A percentile compares a stretch with the other conserved stretches of the same genome.
These are phyloP conservation scores for Pseudomyrmex gracilis DNA, from an alignment of 1,140 invertebrate genomes.

Conservation along the genomic window DNA sequence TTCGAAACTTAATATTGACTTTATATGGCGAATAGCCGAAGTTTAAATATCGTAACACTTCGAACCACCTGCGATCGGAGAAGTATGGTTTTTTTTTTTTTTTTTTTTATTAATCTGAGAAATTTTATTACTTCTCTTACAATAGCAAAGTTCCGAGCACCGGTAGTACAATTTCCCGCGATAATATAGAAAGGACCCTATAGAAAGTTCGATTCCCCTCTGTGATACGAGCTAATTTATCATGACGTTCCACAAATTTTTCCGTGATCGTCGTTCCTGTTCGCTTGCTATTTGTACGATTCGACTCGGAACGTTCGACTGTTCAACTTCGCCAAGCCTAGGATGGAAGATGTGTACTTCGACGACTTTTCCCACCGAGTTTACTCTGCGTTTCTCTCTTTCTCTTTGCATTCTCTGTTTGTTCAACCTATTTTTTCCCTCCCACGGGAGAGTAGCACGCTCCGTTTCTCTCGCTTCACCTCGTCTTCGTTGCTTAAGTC, in stretches of 20 bases:
- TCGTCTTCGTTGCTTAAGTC: constrained; percentile 7
- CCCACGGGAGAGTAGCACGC: constrained; percentile 28
- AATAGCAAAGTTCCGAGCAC: not conserved
- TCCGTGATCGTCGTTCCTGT: not conserved
- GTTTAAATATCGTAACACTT: constrained; percentile 26
- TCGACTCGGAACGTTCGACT: constrained; percentile 35
- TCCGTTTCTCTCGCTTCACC: constrained; percentile 34
- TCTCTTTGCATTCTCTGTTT: constrained; percentile 46
- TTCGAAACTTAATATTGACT: constrained; percentile 46
- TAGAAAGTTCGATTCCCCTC: constrained; percentile 10
- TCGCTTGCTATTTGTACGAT: constrained; percentile 47
- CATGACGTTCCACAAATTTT: constrained; percentile 30
- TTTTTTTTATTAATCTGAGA: not conserved
- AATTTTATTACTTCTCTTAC: constrained; percentile 1
- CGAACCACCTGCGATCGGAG: not conserved
- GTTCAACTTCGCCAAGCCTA: constrained; percentile 27
- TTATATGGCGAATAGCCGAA: constrained; percentile 15
- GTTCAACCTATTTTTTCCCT: constrained; percentile 33
- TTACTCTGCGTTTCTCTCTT: constrained; percentile 35
- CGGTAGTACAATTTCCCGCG: not conserved
- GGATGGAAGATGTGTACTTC: not conserved
- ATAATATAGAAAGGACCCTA: too few species aligned
- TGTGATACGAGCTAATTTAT: constrained; percentile 37
- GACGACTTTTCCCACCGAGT: constrained; percentile 48
- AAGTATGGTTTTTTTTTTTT: not conserved